Conservation (phyloP, 2,888 invertebrate species). For the Agelastica alni region DNA sequence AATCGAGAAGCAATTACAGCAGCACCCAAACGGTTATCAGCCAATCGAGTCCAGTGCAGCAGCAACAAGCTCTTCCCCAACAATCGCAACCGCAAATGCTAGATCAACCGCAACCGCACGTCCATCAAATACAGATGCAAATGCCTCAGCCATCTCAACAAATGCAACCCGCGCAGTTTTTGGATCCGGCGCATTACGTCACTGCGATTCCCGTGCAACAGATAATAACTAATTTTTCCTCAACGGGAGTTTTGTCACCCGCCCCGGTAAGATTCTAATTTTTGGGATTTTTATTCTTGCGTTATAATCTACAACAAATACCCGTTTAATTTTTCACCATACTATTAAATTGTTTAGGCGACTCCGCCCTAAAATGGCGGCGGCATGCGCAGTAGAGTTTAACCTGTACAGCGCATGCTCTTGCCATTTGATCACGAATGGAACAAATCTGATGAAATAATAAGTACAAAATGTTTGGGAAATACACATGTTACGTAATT, state of each 20-base stretch:
- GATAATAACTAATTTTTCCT: conserved; percentile 59
- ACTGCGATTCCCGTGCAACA: conserved; percentile 65
- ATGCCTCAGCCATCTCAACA: conserved; percentile 39
- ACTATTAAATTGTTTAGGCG: no score
- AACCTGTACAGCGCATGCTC: no score
- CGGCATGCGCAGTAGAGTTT: no score
- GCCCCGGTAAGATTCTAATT: conserved; percentile 55
- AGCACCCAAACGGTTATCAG: conserved; percentile 7
- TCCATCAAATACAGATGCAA: conserved; percentile 34
- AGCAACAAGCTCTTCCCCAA: conserved; percentile 21
- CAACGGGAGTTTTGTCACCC: conserved; percentile 55
- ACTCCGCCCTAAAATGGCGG: no score
- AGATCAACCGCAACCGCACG: conserved; percentile 27
- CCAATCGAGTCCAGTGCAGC: conserved; percentile 19
- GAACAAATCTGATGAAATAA: no score
- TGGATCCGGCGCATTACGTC: conserved; percentile 61
- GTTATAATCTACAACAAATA: no score
- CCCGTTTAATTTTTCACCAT: no score
- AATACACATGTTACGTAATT: no score
- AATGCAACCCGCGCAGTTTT: conserved; percentile 45
- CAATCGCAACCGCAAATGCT: conserved; percentile 33
- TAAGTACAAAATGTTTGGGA: no score
- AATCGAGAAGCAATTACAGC: conserved; percentile 45
- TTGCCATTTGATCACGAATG: no score
- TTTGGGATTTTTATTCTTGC: no score